These are phyloP conservation scores for Daubentonia madagascariensis DNA, from an alignment of 2,113 vertebrate genomes.

Conservation along the genomic window DNA sequence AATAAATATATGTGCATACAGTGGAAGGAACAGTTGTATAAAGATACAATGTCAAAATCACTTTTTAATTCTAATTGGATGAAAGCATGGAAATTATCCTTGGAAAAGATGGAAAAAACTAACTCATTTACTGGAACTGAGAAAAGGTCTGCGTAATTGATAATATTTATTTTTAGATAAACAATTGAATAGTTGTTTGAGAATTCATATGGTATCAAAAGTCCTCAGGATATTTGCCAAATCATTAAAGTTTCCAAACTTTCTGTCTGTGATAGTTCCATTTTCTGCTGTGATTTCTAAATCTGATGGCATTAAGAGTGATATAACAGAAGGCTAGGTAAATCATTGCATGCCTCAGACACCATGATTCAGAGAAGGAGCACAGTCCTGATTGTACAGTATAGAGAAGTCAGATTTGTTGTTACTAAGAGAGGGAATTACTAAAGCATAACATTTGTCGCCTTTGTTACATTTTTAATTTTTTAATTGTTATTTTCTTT, in stretches of 20 bases:
- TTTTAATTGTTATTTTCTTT: background rate
- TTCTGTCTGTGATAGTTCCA: background rate
- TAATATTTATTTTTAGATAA: slow-evolving; percentile 44
- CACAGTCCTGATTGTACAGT: background rate
- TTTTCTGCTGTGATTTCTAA: slow-evolving; percentile 34
- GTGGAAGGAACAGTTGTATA: background rate
- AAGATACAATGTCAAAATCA: background rate
- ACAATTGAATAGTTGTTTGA: background rate
- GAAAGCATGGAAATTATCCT: slow-evolving; percentile 27
- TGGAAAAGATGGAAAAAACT: background rate
- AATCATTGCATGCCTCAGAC: background rate
- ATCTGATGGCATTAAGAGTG: background rate
- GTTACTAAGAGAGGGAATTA: background rate
- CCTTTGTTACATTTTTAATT: background rate
- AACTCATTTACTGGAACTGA: slow-evolving; percentile 4
- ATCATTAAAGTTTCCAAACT: background rate
- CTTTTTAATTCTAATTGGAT: background rate
- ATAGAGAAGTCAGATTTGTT: background rate
- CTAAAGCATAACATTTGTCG: background rate
- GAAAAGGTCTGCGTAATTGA: background rate
- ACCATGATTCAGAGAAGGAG: background rate
- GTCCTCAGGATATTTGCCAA: background rate
- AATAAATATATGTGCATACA: background rate
- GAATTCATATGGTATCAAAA: background rate
- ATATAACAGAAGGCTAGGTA: background rate